phyloP scores from a whole-genome alignment of 2,113 vertebrate genomes.

The Malurus alboscapulatus region DNA sequence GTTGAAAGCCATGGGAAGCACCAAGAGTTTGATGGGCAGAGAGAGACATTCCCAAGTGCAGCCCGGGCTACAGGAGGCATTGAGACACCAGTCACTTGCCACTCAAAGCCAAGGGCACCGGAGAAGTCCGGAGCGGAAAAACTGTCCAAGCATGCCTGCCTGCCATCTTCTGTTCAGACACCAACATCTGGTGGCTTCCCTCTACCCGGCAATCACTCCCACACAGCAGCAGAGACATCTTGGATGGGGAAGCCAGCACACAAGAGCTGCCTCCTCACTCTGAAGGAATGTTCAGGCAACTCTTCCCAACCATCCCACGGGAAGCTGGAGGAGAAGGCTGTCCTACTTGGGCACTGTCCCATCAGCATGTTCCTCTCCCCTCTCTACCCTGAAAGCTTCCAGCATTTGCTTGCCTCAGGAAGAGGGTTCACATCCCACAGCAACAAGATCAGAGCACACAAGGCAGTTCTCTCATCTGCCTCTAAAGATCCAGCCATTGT shows the following conservation, averaged over 20 bases:
- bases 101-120: not conserved
- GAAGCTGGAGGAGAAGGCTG: not conserved
- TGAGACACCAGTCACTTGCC: not conserved
- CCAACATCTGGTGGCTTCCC: not conserved
- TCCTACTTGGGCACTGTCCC: not conserved
- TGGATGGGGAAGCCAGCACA: not conserved
- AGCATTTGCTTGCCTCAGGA: not conserved
- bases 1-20: slow-evolving; percentile 28
- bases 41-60: not conserved
- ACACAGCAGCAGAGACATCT: not conserved
- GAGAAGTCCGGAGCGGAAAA: not conserved
- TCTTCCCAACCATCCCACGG: not conserved
- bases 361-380: not conserved
- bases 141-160: not conserved
- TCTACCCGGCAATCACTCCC: not conserved
- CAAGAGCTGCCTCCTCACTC: not conserved
- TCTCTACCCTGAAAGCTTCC: not conserved
- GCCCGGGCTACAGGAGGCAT: not conserved
- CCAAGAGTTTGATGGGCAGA: not conserved
- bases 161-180: not conserved
- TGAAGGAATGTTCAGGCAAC: not conserved
- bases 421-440: not conserved
- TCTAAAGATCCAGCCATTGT: not conserved
- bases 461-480: not conserved
- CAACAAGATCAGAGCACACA: not conserved